phyloP scores from a whole-genome alignment of 2,797 vertebrate genomes.

The Manis pentadactyla region DNA sequence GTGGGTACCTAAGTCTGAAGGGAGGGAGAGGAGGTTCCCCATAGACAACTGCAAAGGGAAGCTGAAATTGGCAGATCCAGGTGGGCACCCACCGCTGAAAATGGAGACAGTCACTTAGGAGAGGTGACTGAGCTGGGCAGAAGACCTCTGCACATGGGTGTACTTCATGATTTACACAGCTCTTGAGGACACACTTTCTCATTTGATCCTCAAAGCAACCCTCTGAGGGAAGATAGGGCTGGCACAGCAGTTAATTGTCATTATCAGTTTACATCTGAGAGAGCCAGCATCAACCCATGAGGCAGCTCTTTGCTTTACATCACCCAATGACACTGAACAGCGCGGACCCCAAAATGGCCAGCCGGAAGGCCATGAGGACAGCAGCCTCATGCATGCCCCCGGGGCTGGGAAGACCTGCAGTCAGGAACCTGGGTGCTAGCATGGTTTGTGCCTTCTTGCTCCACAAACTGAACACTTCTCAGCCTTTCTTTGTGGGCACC shows the following conservation, averaged over 20 bases:
- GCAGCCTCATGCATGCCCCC: accelerated
- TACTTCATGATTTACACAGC: background rate
- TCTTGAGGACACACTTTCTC: background rate
- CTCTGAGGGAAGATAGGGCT: background rate
- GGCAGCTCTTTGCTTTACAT: background rate
- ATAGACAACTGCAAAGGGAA: background rate
- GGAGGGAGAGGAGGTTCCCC: background rate
- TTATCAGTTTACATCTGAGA: background rate
- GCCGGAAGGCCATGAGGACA: background rate
- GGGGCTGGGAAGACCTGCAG: background rate
- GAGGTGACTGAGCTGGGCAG: background rate
- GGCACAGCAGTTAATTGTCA: background rate
- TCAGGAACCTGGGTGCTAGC: background rate
- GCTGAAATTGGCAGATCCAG: background rate
- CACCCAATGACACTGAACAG: background rate
- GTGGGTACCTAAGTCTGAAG: background rate
- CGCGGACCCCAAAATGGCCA: background rate
- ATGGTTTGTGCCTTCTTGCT: background rate
- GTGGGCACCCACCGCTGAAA: background rate
- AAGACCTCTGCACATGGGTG: background rate
- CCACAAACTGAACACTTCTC: background rate
- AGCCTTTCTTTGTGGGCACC: background rate
- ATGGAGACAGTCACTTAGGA: background rate
- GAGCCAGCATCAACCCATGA: background rate
- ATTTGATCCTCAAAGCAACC: background rate